Conservation (phyloP, 35 echinoderm and acorn worm genomes). For the Heliocidaris tuberculata region DNA sequence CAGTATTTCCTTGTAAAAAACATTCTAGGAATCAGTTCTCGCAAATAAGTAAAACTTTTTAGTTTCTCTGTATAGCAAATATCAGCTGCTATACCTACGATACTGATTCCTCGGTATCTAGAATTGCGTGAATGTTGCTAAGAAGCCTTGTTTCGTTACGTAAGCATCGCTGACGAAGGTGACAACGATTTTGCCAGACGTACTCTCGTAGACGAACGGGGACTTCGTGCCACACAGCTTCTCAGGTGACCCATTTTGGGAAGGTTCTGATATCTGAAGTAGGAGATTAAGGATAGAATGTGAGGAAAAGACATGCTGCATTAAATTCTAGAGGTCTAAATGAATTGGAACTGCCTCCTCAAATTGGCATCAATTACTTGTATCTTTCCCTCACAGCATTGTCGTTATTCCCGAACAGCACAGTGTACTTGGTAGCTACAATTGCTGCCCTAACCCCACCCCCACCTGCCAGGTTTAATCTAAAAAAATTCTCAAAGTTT, state of each 20-base stretch:
- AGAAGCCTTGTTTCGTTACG: not conserved
- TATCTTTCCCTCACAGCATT: too few relatives aligned
- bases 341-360: too few relatives aligned
- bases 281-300: not conserved
- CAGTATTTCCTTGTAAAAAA: not conserved
- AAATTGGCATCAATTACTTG: too few relatives aligned
- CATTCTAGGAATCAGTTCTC: not conserved
- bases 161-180: constrained; percentile 16
- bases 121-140: constrained; percentile 30
- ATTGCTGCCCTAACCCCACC: too few relatives aligned
- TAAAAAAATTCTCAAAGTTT: too few relatives aligned
- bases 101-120: not conserved
- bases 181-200: not conserved
- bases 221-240: not conserved
- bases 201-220: not conserved
- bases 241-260: not conserved
- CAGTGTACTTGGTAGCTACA: too few relatives aligned
- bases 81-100: not conserved
- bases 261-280: not conserved
- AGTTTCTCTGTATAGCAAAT: not conserved
- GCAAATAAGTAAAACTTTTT: not conserved
- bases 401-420: too few relatives aligned
- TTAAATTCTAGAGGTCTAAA: too few relatives aligned
- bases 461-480: too few relatives aligned
- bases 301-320: not conserved